Percentiles rank a stretch among this genome's conserved stretches.
Evolutionary conservation across 1,140 invertebrate genomes (phyloP).

Genomic region (Drosophila neocordata): DNA sequence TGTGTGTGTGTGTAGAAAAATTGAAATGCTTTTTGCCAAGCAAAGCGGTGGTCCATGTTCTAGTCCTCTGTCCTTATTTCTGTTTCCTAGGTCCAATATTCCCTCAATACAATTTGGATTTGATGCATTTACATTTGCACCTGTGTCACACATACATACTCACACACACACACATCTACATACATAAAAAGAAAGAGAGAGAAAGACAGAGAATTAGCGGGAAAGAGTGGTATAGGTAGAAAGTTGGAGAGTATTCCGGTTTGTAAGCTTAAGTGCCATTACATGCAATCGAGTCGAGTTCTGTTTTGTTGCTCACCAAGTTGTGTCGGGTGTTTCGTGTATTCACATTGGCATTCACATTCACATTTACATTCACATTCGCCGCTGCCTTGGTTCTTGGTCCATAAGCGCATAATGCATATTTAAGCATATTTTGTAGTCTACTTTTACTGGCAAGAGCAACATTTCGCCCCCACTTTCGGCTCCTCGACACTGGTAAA

Average conservation of each 20-base stretch:
- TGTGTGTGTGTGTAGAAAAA: conserved; percentile 40
- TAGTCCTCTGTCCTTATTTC: not conserved
- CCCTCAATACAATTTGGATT: conserved; percentile 65
- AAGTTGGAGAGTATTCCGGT: conserved; percentile 26
- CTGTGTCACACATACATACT: conserved; percentile 44
- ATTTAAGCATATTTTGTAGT: conserved; percentile 80
- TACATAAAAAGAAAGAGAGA: conserved; percentile 11
- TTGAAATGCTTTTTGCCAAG: conserved; percentile 67
- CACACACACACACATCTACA: conserved; percentile 16
- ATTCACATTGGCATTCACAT: conserved; percentile 10
- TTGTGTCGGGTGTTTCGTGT: conserved; percentile 24
- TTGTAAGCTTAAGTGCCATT: conserved; percentile 80
- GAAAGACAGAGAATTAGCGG: conserved; percentile 18
- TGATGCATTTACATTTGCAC: conserved; percentile 80
- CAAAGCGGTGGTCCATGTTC: conserved; percentile 28
- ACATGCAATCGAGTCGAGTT: conserved; percentile 74
- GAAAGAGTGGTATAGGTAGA: conserved; percentile 12
- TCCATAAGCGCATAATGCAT: conserved; percentile 77
- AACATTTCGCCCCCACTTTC: conserved; percentile 22
- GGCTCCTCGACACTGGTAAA: conserved; percentile 30
- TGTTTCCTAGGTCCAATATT: conserved; percentile 42
- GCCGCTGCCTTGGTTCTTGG: conserved; percentile 14
- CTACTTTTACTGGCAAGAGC: conserved; percentile 64
- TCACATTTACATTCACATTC: conserved; percentile 6
- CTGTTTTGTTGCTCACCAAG: conserved; percentile 43